Base-by-base conservation (phyloP, 2,113 vertebrate genomes). In the Anas platyrhynchos region DNA sequence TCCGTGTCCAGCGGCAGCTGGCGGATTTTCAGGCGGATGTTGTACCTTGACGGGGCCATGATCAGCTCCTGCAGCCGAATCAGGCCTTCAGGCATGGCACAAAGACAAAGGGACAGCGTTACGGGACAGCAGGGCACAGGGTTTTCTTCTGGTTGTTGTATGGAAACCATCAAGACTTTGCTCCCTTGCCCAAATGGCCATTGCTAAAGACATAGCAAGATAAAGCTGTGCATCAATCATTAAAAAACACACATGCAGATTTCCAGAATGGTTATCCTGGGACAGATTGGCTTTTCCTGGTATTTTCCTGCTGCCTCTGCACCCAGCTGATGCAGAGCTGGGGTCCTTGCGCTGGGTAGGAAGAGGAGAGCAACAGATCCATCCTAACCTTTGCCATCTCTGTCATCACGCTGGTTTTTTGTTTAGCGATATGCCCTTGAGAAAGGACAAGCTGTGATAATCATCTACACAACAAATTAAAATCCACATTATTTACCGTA, bases 1-100 rank as follows among this genome's bases (percentile, higher is more conserved):
- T 99, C 98, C 0, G 98, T 98, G 95, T 99, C 99, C 3, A 99
- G 96, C 21, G 99, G 99, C 14, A 99, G 99, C 97, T 99, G 99
- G 3, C 99, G 99, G 95, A 99, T 99, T 97, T 99, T 99, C 95
- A 99, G 98, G 52, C 99, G 98, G 93, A 99, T 99, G 94, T 99
- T 99, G 97, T 99, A 99, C 91, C 99, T 97, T 2, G 99, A 99
- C 0, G 99, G 99, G 63, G 99, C 99, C 99, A 99, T 99, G 92
- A 99, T 99, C 94, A 99, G 98, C 97, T 99, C 99, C 95, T 99
- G 99, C 85, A 99, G 98, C 89, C 99, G 97, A 48, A 99, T 99
- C 25, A 99, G 99, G 94, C 99, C 99, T 99, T 97, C 0, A 32
- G 88, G 89, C 22, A 14, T 7, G 11, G 52, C 94, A 89, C 71